Base-by-base conservation (phyloP, 2,797 vertebrate genomes). In the Borostomias antarcticus region DNA sequence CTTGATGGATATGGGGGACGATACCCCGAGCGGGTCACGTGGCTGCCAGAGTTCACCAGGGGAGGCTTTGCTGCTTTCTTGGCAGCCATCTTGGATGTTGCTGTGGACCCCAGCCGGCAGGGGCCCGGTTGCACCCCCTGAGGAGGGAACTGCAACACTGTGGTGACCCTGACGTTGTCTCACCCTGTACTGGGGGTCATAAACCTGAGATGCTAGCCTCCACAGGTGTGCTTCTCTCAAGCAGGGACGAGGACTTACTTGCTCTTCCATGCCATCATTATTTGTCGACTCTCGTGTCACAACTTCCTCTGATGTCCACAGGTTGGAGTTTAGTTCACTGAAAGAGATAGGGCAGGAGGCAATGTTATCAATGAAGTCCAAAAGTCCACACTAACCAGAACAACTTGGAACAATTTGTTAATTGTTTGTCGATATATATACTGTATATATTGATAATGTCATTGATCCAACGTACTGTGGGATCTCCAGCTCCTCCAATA, bases 401-500 rank as follows among this genome's bases (percentile, higher is more conserved):
- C n/a, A n/a, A n/a, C n/a, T n/a, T n/a, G n/a, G n/a, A n/a, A n/a
- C n/a, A n/a, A n/a, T n/a, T n/a, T n/a, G n/a, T n/a, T n/a, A n/a
- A n/a, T n/a, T n/a, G n/a, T n/a, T n/a, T n/a, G n/a, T n/a, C n/a
- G n/a, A n/a, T n/a, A n/a, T n/a, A n/a, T n/a, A 45, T n/a, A 45
- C 40, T n/a, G 40, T 45, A 3, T 15, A 17, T 26, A 21, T 52
- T 54, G 69, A 58, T n/a, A n/a, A n/a, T n/a, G n/a, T 0, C 33
- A 78, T 69, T 66, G 0, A 71, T 61, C n/a, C 37, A 0, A 88
- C 77, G 82, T 80, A 93, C 92, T 89, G 89, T 72, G 87, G 80
- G 74, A 91, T 91, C 72, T 94, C 93, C 2, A 85, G 78, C 65
- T 96, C 96, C 81, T 95, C 94, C 86, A 95, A 87, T 79, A 95